Evolutionary conservation across 2,113 vertebrate genomes (phyloP).

Genomic region (Poeciliopsis occidentalis): DNA sequence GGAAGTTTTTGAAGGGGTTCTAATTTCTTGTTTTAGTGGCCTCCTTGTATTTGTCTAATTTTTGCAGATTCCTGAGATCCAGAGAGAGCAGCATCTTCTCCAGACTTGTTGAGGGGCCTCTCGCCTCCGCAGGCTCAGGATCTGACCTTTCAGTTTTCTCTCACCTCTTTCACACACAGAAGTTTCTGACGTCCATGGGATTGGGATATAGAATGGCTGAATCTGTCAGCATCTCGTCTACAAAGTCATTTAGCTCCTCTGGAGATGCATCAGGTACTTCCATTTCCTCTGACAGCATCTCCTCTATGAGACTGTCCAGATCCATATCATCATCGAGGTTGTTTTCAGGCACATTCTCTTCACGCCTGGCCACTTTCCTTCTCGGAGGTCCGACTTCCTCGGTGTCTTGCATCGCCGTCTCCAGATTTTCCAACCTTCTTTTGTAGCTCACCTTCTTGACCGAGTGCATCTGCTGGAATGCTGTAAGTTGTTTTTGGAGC

Average conservation of each 20-base stretch:
- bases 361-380: neutral
- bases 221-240: neutral
- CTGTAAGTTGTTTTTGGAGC: neutral
- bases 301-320: neutral
- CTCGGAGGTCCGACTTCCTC: neutral
- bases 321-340: neutral
- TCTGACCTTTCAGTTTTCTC: neutral
- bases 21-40: neutral
- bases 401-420: neutral
- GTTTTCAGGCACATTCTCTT: neutral
- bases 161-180: neutral
- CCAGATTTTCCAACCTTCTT: neutral
- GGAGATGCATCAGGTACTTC: neutral
- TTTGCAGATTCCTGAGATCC: neutral
- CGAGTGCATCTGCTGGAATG: neutral
- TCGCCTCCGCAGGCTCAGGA: neutral
- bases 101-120: neutral
- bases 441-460: neutral
- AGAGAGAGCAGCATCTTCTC: neutral
- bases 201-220: neutral
- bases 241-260: neutral
- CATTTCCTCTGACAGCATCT: neutral
- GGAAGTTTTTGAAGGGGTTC: neutral
- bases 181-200: neutral
- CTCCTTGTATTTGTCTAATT: neutral